Base-by-base conservation (phyloP, 2,113 vertebrate species). In the Gadus chalcogrammus region DNA sequence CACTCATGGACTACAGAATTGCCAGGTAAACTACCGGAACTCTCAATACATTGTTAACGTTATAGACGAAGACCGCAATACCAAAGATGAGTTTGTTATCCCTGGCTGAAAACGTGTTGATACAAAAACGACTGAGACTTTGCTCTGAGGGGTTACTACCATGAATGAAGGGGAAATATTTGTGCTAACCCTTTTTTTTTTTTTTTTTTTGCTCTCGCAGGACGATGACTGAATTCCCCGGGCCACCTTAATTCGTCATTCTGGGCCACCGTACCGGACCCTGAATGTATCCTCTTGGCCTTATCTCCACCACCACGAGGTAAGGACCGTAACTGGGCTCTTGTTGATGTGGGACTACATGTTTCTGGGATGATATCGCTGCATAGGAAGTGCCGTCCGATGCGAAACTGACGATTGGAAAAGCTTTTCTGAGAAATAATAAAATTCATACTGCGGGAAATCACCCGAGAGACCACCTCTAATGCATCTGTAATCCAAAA, bases 301-400 rank as follows among this genome's bases (percentile, higher is more conserved):
- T 1, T 24, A 24, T 2, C 2, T 24, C 24, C 24, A 24, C 24
- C 24, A 15, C 3, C 0, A n/a, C 56, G 35, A 18, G 81, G 85
- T 88, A 64, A 84, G 84, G 35, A 7, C 17, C 1, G 4, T 0
- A 16, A 17, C 2, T 9, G 4, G 4, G 13, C 9, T 6, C 9
- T 42, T 13, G 61, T 68, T 2, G 0, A 15, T 0, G 1, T 13
- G 7, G 0, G 2, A 13, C 18, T 13, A 3, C 7, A 24, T 2
- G 0, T 56, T 73, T 87, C 86, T 18, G 61, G 85, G 90, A 90
- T 81, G 86, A 89, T 71, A 84, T 61, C 27, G 75, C 77, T 88
- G 73, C 65, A 88, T 92, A 90, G 90, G 91, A 91, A 91, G 88
- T 90, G 88, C 91, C 85, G 90, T 92, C 91, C 87, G 81, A 92